Conservation (phyloP, 1,140 invertebrate genomes). For the Agrypnia vestita region DNA sequence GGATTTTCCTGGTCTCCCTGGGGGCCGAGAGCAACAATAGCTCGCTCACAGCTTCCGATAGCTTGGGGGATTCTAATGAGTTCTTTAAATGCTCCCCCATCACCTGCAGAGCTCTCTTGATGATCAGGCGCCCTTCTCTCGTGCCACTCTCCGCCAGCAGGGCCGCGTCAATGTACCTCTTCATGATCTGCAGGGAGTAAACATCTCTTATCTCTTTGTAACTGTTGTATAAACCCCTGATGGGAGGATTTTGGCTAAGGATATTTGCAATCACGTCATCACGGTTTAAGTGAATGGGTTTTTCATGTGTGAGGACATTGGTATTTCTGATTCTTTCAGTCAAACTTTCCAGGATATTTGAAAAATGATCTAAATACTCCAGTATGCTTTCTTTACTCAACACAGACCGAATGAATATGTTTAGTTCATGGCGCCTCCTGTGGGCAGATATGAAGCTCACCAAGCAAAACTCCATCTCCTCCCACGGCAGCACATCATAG, state of each 20-base stretch:
- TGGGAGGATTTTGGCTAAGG: background rate
- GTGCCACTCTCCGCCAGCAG: background rate
- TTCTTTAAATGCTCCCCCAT: background rate
- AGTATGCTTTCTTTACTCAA: background rate
- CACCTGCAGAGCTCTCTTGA: constrained; percentile 16
- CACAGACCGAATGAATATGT: background rate
- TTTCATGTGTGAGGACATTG: no score
- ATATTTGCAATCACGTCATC: background rate
- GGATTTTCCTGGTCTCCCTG: background rate
- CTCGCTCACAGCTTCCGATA: background rate
- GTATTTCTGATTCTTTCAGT: no score
- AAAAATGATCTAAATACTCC: background rate
- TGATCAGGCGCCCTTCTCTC: background rate
- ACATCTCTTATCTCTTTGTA: background rate
- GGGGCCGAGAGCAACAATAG: background rate
- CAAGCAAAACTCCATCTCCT: constrained; percentile 17
- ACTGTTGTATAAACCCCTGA: background rate
- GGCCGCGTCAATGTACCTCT: constrained; percentile 12
- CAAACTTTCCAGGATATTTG: background rate
- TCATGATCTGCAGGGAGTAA: constrained; percentile 2
- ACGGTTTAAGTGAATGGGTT: background rate
- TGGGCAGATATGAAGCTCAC: background rate
- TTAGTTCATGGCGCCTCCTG: background rate
- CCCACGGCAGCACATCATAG: background rate
- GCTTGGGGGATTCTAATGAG: background rate